phyloP scores from a whole-genome alignment of 2,113 vertebrate species.

The Pseudolaguvia tuberculata region DNA sequence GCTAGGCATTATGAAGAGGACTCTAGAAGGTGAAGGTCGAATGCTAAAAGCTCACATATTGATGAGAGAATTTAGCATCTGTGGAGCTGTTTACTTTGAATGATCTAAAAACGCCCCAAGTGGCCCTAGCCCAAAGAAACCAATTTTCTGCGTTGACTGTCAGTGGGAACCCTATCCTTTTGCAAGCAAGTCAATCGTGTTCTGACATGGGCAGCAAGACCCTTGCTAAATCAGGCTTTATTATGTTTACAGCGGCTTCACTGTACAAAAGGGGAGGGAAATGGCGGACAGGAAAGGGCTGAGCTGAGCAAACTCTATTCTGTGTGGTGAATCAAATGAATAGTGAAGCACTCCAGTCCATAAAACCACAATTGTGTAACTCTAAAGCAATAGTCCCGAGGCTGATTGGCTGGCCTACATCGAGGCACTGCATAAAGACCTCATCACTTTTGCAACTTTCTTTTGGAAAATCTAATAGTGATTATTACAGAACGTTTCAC shows the following conservation, averaged over 20 bases:
- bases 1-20: slow-evolving; percentile 47
- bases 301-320: slow-evolving; percentile 46
- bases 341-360: slow-evolving; percentile 43
- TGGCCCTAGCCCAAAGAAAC: slow-evolving; percentile 51
- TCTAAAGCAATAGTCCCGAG: slow-evolving; percentile 35
- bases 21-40: slow-evolving; percentile 50
- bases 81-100: slow-evolving; percentile 54
- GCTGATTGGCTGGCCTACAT: slow-evolving; percentile 45
- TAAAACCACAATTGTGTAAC: slow-evolving; percentile 46
- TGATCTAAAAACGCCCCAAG: slow-evolving; percentile 49
- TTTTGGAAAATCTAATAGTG: slow-evolving; percentile 43
- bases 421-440: slow-evolving; percentile 23
- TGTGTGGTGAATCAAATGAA: slow-evolving; percentile 47
- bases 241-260: slow-evolving; percentile 53
- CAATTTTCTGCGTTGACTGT: slow-evolving; percentile 48
- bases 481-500: slow-evolving; percentile 33
- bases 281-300: slow-evolving; percentile 42
- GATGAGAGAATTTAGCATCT: slow-evolving; percentile 55
- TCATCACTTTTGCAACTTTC: slow-evolving; percentile 42
- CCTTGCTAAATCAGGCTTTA: slow-evolving; percentile 42
- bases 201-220: slow-evolving; percentile 43
- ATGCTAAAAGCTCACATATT: slow-evolving; percentile 49
- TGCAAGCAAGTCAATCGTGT: slow-evolving; percentile 37
- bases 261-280: slow-evolving; percentile 40
- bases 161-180: slow-evolving; percentile 50